Conservation (phyloP, 2,888 invertebrate genomes). For the Acrobasis consociella region DNA sequence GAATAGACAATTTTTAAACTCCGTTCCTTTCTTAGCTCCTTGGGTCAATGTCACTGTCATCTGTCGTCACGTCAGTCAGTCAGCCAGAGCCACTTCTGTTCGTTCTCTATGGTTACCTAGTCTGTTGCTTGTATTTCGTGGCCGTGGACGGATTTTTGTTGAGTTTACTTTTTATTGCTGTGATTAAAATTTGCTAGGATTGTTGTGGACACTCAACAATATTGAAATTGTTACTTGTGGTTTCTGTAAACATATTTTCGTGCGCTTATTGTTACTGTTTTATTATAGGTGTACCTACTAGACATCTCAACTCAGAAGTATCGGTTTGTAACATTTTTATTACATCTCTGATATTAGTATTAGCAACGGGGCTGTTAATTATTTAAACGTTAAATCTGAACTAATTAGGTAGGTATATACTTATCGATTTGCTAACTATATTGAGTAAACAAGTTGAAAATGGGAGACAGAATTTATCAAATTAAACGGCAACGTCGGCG, state of each 20-base stretch:
- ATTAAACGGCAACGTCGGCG: neutral
- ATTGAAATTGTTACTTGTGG: neutral
- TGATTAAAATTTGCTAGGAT: neutral
- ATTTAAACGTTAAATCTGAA: too few species aligned
- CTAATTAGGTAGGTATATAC: too few species aligned
- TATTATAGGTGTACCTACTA: neutral
- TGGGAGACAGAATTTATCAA: neutral
- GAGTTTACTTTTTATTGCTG: neutral
- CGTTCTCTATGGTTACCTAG: neutral
- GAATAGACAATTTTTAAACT: too few species aligned
- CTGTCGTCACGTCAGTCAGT: too few species aligned
- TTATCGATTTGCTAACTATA: too few species aligned
- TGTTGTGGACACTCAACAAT: neutral
- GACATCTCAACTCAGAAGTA: too few species aligned
- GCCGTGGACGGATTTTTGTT: neutral
- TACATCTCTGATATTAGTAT: too few species aligned
- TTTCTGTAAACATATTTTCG: neutral
- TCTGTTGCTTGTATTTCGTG: conserved; percentile 3
- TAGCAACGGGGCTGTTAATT: too few species aligned
- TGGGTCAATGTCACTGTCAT: too few species aligned
- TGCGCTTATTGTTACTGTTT: neutral
- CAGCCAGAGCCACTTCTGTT: too few species aligned
- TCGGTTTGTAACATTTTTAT: too few species aligned
- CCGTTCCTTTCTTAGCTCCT: too few species aligned
- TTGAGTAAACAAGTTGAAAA: neutral